A percentile compares a stretch with the other conserved stretches of the same genome.
These are phyloP conservation scores for Leucania comma DNA, from an alignment of 2,888 invertebrate genomes.

Conservation along the genomic window DNA sequence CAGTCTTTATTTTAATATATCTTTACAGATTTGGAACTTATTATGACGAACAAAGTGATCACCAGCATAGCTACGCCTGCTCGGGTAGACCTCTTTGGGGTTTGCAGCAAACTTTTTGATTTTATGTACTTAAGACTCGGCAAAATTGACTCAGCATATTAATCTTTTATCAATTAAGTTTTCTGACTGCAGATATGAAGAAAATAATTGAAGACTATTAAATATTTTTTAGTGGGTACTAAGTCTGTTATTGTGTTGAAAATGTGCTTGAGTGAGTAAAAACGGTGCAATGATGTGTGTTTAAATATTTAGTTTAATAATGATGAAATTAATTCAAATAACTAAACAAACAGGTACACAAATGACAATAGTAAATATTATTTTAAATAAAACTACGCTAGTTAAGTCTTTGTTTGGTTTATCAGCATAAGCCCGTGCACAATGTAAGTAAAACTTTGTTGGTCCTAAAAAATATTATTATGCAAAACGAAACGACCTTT, in stretches of 20 bases:
- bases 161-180: conserved; percentile 28
- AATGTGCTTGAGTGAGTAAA: conserved; percentile 33
- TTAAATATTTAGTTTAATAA: conserved; percentile 17
- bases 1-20: no score
- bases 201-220: conserved; percentile 8
- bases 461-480: conserved; percentile 64
- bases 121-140: no score
- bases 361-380: conserved; percentile 14
- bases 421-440: conserved; percentile 26
- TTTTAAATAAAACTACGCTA: conserved; percentile 21
- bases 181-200: neutral
- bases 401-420: conserved; percentile 24
- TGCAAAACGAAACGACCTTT: conserved; percentile 60
- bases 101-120: no score
- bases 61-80: no score
- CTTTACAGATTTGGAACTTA: no score
- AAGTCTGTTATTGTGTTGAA: conserved; percentile 21
- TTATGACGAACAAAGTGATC: no score
- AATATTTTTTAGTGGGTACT: neutral
- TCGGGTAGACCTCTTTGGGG: no score
- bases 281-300: conserved; percentile 40
- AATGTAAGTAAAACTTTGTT: conserved; percentile 41
- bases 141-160: neutral
- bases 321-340: conserved; percentile 42
- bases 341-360: conserved; percentile 52